Evolutionary conservation across 2,113 vertebrate species (phyloP).

Genomic region (Camarhynchus parvulus): DNA sequence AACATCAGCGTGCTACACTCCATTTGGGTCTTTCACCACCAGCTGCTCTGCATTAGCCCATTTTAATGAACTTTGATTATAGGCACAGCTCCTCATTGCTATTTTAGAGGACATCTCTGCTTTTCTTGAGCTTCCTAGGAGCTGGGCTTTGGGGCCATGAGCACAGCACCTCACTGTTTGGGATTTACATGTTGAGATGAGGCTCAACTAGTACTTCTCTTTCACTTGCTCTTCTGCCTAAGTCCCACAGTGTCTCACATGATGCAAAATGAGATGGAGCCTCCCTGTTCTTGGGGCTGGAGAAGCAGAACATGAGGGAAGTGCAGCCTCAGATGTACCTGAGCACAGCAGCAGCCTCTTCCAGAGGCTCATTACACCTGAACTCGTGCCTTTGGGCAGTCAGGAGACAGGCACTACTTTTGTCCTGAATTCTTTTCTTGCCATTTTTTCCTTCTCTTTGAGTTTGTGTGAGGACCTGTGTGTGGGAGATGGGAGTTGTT

Average conservation of each 20-base stretch:
- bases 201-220: neutral
- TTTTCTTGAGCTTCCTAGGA: neutral
- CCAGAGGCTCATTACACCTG: neutral
- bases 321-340: neutral
- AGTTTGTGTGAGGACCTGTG: neutral
- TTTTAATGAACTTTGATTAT: neutral
- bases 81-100: neutral
- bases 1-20: neutral
- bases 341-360: neutral
- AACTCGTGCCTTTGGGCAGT: neutral
- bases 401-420: neutral
- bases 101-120: neutral
- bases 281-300: rapidly evolving
- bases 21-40: neutral
- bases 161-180: neutral
- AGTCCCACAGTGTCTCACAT: rapidly evolving
- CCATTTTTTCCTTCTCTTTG: neutral
- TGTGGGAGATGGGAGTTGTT: neutral
- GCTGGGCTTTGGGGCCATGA: neutral
- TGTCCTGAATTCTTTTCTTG: neutral
- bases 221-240: neutral
- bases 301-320: neutral
- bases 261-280: neutral
- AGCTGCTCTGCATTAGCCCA: neutral
- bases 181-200: neutral